Evolutionary conservation across 1,140 invertebrate genomes (phyloP).

Genomic region (Coboldia fuscipes): DNA sequence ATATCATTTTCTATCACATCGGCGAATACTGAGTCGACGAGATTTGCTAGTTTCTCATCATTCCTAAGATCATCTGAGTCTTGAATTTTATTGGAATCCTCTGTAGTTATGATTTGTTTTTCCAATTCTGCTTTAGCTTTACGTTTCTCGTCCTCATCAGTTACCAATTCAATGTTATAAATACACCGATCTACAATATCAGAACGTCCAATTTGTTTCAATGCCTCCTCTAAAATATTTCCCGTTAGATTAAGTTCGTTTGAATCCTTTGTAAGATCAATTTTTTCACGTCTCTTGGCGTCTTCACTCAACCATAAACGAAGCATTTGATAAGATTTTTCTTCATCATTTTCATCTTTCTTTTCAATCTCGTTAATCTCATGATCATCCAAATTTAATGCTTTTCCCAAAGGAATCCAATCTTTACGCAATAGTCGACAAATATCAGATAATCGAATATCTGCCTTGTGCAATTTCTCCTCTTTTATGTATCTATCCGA

Average conservation of each 20-base stretch:
- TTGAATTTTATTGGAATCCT: no score
- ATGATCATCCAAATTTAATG: constrained; percentile 59
- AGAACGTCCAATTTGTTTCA: constrained; percentile 66
- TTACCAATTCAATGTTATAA: constrained; percentile 54
- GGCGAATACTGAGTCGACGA: no score
- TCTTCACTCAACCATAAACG: constrained; percentile 41
- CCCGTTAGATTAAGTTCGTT: constrained; percentile 9
- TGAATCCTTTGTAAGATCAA: constrained; percentile 32
- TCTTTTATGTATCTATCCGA: neutral
- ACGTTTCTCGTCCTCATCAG: constrained; percentile 57
- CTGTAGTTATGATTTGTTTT: no score
- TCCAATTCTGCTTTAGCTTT: constrained; percentile 53
- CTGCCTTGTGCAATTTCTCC: constrained; percentile 12
- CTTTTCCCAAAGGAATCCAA: constrained; percentile 69
- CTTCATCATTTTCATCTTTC: constrained; percentile 61
- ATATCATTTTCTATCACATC: no score
- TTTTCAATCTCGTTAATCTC: constrained; percentile 73
- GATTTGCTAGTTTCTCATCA: no score
- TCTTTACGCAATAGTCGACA: constrained; percentile 74
- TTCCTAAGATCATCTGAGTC: no score
- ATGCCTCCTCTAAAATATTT: constrained; percentile 66
- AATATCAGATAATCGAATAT: constrained; percentile 66
- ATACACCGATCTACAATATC: constrained; percentile 57
- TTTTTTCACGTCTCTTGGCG: no score
- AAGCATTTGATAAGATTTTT: constrained; percentile 69